A percentile compares a stretch with the other conserved stretches of the same genome.
Conservation (phyloP, 2,888 invertebrate species). For the Sturmia bella region DNA sequence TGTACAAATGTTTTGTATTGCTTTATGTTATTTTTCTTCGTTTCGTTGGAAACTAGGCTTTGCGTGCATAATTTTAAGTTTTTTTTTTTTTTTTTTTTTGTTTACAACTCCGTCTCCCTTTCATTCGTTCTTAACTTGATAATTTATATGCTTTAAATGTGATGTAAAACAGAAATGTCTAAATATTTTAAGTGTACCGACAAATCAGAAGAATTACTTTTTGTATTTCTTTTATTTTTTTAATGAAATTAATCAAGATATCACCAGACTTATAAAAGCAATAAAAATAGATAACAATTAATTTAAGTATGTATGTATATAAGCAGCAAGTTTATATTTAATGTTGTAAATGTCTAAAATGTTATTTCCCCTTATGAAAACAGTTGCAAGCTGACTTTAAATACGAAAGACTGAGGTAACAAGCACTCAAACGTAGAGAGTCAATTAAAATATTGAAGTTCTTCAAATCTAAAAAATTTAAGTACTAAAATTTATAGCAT, state of each 20-base stretch:
- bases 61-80: slow-evolving; percentile 66
- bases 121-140: slow-evolving; percentile 52
- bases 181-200: slow-evolving; percentile 63
- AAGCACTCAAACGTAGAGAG: not conserved
- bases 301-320: slow-evolving; percentile 22
- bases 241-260: slow-evolving; percentile 64
- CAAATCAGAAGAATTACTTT: slow-evolving; percentile 56
- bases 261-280: slow-evolving; percentile 57
- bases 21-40: slow-evolving; percentile 23
- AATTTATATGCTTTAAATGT: slow-evolving; percentile 63
- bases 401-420: slow-evolving; percentile 20
- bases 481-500: not conserved
- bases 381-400: slow-evolving; percentile 5
- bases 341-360: not conserved
- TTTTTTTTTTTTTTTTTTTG: slow-evolving; percentile 21
- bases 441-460: not conserved
- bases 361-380: not conserved
- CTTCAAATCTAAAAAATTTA: not conserved
- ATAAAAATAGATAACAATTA: slow-evolving; percentile 58
- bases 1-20: slow-evolving; percentile 56
- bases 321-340: slow-evolving; percentile 4
- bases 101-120: not conserved
- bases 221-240: slow-evolving; percentile 14
- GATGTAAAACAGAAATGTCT: slow-evolving; percentile 65
- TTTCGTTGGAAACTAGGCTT: slow-evolving; percentile 53